phyloP scores from a whole-genome alignment of 2,113 vertebrate species.

The Rattus rattus region DNA sequence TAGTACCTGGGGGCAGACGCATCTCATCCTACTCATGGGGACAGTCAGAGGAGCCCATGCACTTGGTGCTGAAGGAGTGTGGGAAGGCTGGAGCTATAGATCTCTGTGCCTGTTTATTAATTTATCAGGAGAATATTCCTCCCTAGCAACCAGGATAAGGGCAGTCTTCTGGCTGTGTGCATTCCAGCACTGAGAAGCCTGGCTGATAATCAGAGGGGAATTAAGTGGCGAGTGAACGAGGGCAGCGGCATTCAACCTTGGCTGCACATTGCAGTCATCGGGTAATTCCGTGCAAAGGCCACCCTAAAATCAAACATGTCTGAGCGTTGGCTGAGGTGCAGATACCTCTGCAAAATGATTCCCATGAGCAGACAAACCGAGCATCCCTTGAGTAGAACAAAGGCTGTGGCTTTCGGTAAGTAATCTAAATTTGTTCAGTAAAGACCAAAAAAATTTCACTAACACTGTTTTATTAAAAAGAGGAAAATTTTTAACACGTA shows the following conservation, averaged over 20 bases:
- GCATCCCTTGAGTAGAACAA: neutral
- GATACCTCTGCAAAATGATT: neutral
- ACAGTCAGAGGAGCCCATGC: neutral
- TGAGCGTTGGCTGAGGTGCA: neutral
- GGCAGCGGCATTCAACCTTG: neutral
- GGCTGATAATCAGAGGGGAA: neutral
- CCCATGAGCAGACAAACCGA: neutral
- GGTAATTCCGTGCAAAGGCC: neutral
- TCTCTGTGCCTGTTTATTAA: neutral
- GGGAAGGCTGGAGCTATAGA: neutral
- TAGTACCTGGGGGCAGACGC: neutral
- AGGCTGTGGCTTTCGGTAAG: neutral
- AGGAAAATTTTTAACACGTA: neutral
- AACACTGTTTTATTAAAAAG: conserved; percentile 26
- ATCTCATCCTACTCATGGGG: neutral
- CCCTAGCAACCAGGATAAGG: neutral
- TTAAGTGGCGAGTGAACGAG: too few relatives aligned
- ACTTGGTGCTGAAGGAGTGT: neutral
- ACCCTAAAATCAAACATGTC: neutral
- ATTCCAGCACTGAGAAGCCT: neutral
- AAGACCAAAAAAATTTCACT: neutral
- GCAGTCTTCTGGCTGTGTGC: neutral
- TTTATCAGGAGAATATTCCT: neutral
- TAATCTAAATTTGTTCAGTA: neutral
- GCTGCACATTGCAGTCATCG: too few relatives aligned